phyloP scores from a whole-genome alignment of 2,888 invertebrate species.

The Drosophila anomalipes region DNA sequence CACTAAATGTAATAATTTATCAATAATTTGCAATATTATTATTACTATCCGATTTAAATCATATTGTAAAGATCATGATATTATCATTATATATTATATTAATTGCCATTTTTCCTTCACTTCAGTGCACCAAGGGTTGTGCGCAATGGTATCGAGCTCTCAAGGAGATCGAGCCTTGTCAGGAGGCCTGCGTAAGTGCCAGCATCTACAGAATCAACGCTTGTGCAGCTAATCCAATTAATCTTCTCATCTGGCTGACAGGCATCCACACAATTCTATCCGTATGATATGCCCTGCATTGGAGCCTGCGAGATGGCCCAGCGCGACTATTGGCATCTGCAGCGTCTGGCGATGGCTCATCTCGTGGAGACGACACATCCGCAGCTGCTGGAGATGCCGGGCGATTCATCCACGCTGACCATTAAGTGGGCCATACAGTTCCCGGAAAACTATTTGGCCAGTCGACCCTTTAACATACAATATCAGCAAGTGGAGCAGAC shows the following conservation, averaged over 20 bases:
- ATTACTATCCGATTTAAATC: not conserved
- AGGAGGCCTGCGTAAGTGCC: constrained; percentile 92
- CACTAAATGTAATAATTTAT: not conserved
- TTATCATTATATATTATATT: not conserved
- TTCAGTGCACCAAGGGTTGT: constrained; percentile 92
- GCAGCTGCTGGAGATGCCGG: constrained; percentile 44
- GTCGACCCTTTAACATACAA: constrained; percentile 80
- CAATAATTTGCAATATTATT: not conserved
- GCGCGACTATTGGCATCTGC: constrained; percentile 77
- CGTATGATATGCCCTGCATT: constrained; percentile 82
- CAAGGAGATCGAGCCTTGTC: constrained; percentile 89
- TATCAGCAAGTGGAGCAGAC: constrained; percentile 86
- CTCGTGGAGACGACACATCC: constrained; percentile 65
- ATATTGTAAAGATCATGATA: not conserved
- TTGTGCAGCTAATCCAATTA: not conserved
- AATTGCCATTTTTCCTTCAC: not conserved
- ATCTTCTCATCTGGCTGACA: constrained; percentile 19
- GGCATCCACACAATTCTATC: constrained; percentile 76
- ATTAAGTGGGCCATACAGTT: constrained; percentile 78
- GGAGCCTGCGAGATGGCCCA: constrained; percentile 82
- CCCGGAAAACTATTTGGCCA: constrained; percentile 74
- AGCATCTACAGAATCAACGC: not conserved
- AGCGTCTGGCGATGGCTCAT: constrained; percentile 66
- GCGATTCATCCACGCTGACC: constrained; percentile 53
- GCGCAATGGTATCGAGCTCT: constrained; percentile 91